Evolutionary conservation across 2,888 invertebrate species (phyloP).

Genomic region (Netelia virgata): DNA sequence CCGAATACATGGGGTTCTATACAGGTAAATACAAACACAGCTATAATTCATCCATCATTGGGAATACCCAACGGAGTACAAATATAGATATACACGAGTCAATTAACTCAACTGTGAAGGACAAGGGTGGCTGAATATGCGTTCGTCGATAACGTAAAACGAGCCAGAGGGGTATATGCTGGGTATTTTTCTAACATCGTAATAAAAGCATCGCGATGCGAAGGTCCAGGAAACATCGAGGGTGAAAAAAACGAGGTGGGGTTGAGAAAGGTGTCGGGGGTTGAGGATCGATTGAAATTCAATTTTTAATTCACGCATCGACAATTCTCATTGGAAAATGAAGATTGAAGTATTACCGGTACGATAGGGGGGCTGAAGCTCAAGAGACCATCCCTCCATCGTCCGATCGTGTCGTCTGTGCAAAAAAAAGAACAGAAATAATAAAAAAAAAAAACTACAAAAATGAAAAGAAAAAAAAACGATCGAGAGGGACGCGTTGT

Average conservation of each 20-base stretch:
- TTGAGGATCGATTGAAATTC: conserved; percentile 65
- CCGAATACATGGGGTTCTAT: too few relatives aligned
- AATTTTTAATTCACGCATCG: conserved; percentile 75
- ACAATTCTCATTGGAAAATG: conserved; percentile 67
- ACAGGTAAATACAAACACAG: too few relatives aligned
- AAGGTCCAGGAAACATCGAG: conserved; percentile 52
- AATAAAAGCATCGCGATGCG: conserved; percentile 39
- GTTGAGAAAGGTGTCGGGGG: not conserved
- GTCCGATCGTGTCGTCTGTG: conserved; percentile 27
- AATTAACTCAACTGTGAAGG: too few relatives aligned
- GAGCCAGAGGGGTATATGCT: not conserved
- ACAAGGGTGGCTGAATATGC: not conserved
- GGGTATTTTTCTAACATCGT: not conserved
- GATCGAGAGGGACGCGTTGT: too few relatives aligned
- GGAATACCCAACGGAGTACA: too few relatives aligned
- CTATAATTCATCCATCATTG: too few relatives aligned
- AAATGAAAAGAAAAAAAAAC: not conserved
- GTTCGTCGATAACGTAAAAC: not conserved
- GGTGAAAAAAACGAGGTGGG: conserved; percentile 42
- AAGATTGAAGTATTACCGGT: conserved; percentile 64
- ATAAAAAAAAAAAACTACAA: too few relatives aligned
- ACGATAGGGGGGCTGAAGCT: conserved; percentile 35
- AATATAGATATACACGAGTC: too few relatives aligned
- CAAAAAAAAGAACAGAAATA: conserved; percentile 36
- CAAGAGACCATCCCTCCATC: conserved; percentile 45